Conservation (phyloP, 2,888 invertebrate species). For the Dryadula phaetusa region DNA sequence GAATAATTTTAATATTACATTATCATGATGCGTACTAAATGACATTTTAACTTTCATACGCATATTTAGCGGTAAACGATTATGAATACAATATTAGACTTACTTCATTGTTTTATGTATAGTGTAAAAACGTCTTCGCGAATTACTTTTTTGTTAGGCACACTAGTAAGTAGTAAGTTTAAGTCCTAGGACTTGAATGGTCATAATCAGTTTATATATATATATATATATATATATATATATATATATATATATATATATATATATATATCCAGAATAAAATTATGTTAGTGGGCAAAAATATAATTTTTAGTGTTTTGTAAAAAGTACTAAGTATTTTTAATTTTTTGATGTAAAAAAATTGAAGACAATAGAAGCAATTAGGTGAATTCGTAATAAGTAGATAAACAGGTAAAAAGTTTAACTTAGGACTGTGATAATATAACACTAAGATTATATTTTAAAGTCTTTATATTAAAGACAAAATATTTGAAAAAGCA, state of each 20-base stretch:
- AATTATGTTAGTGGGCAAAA: too few relatives aligned
- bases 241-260: too few relatives aligned
- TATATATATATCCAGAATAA: too few relatives aligned
- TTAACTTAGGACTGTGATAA: background rate
- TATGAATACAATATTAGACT: background rate
- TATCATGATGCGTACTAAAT: background rate
- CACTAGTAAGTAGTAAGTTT: background rate
- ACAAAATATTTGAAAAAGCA: too few relatives aligned
- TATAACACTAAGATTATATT: background rate
- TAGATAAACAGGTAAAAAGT: background rate
- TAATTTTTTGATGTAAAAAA: slow-evolving; percentile 7
- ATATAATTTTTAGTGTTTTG: background rate
- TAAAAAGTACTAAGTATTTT: background rate
- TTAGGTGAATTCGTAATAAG: background rate
- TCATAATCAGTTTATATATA: background rate
- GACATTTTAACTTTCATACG: background rate
- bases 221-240: too few relatives aligned
- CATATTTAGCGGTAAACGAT: background rate
- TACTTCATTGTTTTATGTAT: background rate
- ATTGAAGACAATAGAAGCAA: slow-evolving; percentile 16
- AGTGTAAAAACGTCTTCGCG: background rate
- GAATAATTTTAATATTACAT: background rate
- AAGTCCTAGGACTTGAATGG: background rate
- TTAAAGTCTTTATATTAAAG: too few relatives aligned
- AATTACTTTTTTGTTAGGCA: background rate